Percentiles rank a stretch among this genome's conserved stretches.
These are phyloP conservation scores for Mormyrops attenuatus DNA, from an alignment of 2,797 vertebrate species.

Conservation along the genomic window DNA sequence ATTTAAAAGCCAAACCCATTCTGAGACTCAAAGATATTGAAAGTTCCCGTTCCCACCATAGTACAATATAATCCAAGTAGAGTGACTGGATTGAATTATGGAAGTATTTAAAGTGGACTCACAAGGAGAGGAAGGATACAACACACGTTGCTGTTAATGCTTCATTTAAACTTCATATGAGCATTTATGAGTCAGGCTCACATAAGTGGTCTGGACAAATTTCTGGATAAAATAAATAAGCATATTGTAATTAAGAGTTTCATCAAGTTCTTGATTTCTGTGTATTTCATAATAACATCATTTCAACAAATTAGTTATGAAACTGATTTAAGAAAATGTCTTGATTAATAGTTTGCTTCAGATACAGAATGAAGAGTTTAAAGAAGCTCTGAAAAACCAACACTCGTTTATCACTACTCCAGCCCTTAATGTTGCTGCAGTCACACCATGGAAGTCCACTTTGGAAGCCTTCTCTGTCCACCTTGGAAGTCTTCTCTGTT, in stretches of 20 bases:
- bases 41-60: neutral
- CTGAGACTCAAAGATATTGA: neutral
- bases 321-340: neutral
- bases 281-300: slow-evolving; percentile 18
- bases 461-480: too few species aligned
- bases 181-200: slow-evolving; percentile 17
- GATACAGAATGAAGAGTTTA: neutral
- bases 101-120: neutral
- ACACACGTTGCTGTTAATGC: slow-evolving; percentile 24
- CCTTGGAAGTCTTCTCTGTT: too few species aligned
- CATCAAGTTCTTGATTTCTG: slow-evolving; percentile 10
- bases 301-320: neutral
- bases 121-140: slow-evolving; percentile 25
- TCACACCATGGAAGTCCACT: neutral
- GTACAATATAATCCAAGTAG: neutral
- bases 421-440: neutral
- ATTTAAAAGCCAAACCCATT: neutral
- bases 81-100: neutral
- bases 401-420: neutral
- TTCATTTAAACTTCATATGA: slow-evolving; percentile 33
- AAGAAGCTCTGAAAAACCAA: neutral
- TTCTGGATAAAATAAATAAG: slow-evolving; percentile 27
- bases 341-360: slow-evolving; percentile 9
- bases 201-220: slow-evolving; percentile 8
- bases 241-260: slow-evolving; percentile 29